phyloP scores from a whole-genome alignment of 2,888 invertebrate genomes.

The Arge pagana region DNA sequence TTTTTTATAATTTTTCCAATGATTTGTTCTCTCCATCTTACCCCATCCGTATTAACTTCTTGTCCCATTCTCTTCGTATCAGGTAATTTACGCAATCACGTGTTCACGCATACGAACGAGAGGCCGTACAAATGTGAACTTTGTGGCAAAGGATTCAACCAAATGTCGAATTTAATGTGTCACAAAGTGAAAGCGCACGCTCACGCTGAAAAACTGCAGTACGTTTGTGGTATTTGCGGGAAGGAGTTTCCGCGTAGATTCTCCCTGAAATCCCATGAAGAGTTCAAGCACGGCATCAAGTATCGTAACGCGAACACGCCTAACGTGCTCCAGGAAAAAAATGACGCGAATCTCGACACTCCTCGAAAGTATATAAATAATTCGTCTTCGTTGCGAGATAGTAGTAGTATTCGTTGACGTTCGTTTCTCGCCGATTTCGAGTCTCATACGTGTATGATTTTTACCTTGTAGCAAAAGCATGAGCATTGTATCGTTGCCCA shows the following conservation, averaged over 20 bases:
- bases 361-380: conserved; percentile 6
- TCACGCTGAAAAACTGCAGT: conserved; percentile 61
- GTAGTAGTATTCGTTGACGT: no score
- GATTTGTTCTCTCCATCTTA: conserved; percentile 20
- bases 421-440: neutral
- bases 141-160: conserved; percentile 78
- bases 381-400: no score
- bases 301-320: conserved; percentile 43
- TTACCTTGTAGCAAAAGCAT: conserved; percentile 45
- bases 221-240: conserved; percentile 62
- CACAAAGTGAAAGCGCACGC: conserved; percentile 74
- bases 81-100: conserved; percentile 78
- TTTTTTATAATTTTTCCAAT: neutral
- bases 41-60: neutral
- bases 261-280: conserved; percentile 63
- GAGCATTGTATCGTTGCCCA: conserved; percentile 46
- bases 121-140: conserved; percentile 77
- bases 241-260: conserved; percentile 63
- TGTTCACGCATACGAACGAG: conserved; percentile 79
- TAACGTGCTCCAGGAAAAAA: conserved; percentile 3
- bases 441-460: neutral
- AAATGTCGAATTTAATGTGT: conserved; percentile 79
- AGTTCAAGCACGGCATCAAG: conserved; percentile 62
- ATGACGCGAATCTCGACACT: neutral
- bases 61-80: conserved; percentile 32